Conservation (phyloP, 2,113 vertebrate species). For the Brachyhypopomus occidentalis region DNA sequence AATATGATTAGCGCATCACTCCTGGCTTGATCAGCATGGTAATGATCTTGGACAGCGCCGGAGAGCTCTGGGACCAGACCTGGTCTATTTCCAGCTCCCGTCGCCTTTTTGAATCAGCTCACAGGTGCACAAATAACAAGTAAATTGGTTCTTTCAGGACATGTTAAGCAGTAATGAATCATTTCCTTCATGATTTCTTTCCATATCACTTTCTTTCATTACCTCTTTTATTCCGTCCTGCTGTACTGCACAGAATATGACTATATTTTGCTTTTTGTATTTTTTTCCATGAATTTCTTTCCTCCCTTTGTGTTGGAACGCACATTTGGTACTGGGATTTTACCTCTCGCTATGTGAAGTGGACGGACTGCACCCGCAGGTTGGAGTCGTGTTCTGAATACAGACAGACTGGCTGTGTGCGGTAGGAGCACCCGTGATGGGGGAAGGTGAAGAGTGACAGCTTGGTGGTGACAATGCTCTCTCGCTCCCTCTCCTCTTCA, state of each 20-base stretch:
- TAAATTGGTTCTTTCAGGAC: not conserved
- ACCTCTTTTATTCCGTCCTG: not conserved
- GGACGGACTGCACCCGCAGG: no score
- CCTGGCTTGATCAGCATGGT: slow-evolving; percentile 23
- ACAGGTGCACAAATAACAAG: not conserved
- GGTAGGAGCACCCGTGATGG: no score
- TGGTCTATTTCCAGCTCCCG: not conserved
- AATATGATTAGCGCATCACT: slow-evolving; percentile 24
- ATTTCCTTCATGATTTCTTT: not conserved
- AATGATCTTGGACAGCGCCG: slow-evolving; percentile 24
- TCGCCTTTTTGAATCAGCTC: not conserved
- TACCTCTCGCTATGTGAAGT: no score
- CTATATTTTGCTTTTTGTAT: not conserved
- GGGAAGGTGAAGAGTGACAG: no score
- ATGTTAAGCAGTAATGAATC: slow-evolving; percentile 1
- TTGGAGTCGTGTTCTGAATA: no score
- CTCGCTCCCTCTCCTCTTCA: not conserved
- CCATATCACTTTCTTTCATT: not conserved
- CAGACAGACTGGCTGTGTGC: no score
- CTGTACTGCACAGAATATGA: not conserved
- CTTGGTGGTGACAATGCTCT: not conserved
- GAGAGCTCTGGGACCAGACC: not conserved
- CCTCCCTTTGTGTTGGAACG: no score
- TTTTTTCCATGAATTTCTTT: not conserved
- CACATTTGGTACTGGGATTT: no score